These are phyloP conservation scores for Smittia aterrima DNA, from an alignment of 2,888 invertebrate species.

Conservation along the genomic window DNA sequence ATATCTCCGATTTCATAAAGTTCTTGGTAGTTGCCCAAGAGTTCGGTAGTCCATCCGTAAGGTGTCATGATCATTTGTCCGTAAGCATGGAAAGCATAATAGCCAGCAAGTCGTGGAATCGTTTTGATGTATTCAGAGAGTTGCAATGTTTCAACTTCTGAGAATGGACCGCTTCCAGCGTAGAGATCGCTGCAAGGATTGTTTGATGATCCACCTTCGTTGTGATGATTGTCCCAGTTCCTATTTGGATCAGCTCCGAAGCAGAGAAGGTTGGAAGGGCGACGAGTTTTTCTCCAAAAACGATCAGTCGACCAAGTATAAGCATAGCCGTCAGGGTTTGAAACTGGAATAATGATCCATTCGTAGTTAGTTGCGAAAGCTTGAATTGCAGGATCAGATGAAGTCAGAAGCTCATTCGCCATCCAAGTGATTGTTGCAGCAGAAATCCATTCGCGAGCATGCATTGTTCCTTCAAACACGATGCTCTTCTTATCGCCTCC, in stretches of 20 bases:
- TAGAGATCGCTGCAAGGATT: slow-evolving; percentile 63
- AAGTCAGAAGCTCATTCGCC: slow-evolving; percentile 61
- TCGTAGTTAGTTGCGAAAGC: slow-evolving; percentile 59
- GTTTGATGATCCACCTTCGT: slow-evolving; percentile 58
- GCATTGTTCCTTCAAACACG: slow-evolving; percentile 64
- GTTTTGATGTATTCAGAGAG: slow-evolving; percentile 58
- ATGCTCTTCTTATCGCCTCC: slow-evolving; percentile 56
- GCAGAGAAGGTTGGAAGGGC: slow-evolving; percentile 52
- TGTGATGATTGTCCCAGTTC: slow-evolving; percentile 65
- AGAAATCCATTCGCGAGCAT: slow-evolving; percentile 75
- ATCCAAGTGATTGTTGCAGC: slow-evolving; percentile 65
- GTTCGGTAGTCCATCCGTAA: slow-evolving; percentile 63
- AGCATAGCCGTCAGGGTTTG: slow-evolving; percentile 76
- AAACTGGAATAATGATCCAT: slow-evolving; percentile 72
- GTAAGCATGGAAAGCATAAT: slow-evolving; percentile 72
- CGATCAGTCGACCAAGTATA: slow-evolving; percentile 64
- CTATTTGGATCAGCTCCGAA: slow-evolving; percentile 74
- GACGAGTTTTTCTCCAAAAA: slow-evolving; percentile 66
- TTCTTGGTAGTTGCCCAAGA: slow-evolving; percentile 61
- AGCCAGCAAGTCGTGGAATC: slow-evolving; percentile 59
- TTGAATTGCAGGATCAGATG: slow-evolving; percentile 55
- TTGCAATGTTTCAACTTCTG: slow-evolving; percentile 64
- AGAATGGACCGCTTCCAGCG: slow-evolving; percentile 67
- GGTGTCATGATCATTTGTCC: slow-evolving; percentile 69
- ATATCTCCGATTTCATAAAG: slow-evolving; percentile 54